A percentile compares a stretch with the other conserved stretches of the same genome.
phyloP scores from a whole-genome alignment of 2,113 vertebrate genomes.

The Sylvietta virens region DNA sequence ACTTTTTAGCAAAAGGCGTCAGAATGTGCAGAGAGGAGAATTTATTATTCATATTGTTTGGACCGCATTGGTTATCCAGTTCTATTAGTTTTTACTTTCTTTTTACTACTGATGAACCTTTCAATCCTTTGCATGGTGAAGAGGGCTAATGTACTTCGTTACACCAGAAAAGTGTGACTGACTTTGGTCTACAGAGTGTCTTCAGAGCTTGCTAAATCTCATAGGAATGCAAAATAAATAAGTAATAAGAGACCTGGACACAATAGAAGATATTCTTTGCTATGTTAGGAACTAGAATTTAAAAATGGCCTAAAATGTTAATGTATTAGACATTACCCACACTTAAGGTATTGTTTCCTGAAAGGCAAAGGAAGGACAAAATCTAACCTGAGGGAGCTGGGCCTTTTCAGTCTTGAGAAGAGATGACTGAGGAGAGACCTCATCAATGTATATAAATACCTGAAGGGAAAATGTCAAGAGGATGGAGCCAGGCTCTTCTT shows the following conservation, averaged over 20 bases:
- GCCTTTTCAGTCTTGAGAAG: neutral
- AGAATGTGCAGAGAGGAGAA: neutral
- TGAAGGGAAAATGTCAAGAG: neutral
- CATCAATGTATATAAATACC: neutral
- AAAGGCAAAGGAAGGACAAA: neutral
- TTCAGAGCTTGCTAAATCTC: neutral
- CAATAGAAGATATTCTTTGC: neutral
- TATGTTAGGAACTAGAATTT: neutral
- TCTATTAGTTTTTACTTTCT: neutral
- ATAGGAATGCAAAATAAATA: neutral
- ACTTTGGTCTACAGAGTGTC: neutral
- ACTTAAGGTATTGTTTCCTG: neutral
- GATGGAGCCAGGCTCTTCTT: neutral
- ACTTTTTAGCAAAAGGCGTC: neutral
- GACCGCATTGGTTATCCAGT: neutral
- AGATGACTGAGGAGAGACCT: accelerated
- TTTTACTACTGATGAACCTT: neutral
- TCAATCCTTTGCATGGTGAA: neutral
- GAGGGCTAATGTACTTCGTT: neutral
- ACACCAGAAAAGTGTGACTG: neutral
- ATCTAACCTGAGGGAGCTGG: neutral
- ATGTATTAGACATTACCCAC: neutral
- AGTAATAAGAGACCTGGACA: neutral
- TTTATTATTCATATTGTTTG: neutral
- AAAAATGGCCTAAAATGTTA: neutral